Base-by-base conservation (phyloP, 2,113 vertebrate genomes). In the Anser brachyrhynchus region DNA sequence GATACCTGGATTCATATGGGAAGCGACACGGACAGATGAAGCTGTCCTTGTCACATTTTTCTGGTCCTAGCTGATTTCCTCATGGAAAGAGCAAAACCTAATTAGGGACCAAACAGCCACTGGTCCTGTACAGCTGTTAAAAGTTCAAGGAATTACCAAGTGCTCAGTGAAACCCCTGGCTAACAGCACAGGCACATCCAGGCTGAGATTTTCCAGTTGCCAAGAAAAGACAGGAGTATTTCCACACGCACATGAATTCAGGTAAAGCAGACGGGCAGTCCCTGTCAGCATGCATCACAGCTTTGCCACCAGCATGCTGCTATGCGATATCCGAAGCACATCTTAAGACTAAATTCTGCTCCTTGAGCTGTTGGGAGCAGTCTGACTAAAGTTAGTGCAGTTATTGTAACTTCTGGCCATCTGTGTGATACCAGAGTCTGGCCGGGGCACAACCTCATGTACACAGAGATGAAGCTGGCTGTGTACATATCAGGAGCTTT, bases 371-470 rank as follows among this genome's bases (percentile, higher is more conserved):
- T 57, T 54, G 71, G 39, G 17, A 84, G 28, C 1, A 5, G 67
- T 19, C 15, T 1, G 3, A 62, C 23, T 55, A 43, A 81, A 90
- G 35, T 43, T 64, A 84, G 62, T 18, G 11, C 46, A 59, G 43
- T 29, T 77, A 46, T 73, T 75, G 25, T 33, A 41, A 89, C 9
- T 81, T 78, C 31, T 64, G 8, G 33, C 71, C n/a, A 5, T 7
- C 12, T 2, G 22, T 0, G 0, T 13, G 31, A 13, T 10, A 43
- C 2, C 52, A 0, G 1, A 62, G 46, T 41, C 31, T 67, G n/a
- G 22, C 41, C 3, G 1, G 3, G 2, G n/a, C 59, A 72, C 28
- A 28, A 28, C 26, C 39, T 35, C 8, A 25, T 26, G 3, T 76
- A 58, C 43, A 66, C 21, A 8, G 8, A 33, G 46, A 78, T 14